phyloP scores from a whole-genome alignment of 2,113 vertebrate genomes.

The Sinocyclocheilus anshuiensis region DNA sequence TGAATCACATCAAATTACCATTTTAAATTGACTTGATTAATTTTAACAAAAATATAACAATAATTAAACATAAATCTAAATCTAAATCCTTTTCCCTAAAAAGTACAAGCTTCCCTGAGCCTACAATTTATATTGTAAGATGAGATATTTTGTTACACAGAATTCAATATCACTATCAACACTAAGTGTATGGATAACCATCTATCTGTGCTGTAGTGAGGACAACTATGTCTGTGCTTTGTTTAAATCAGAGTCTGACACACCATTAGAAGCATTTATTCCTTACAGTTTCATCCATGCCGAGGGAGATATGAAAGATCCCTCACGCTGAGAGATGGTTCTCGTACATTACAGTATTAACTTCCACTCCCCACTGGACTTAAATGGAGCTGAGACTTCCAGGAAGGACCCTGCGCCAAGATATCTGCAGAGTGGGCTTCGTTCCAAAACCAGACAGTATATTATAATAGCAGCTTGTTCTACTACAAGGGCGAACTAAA shows the following conservation, averaged over 20 bases:
- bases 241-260: background rate
- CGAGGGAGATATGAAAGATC: background rate
- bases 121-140: too few species aligned
- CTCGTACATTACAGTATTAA: conserved; percentile 65
- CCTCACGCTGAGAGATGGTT: conserved; percentile 46
- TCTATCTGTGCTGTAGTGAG: background rate
- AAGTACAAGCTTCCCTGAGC: too few species aligned
- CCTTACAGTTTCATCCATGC: conserved; percentile 12
- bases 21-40: background rate
- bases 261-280: background rate
- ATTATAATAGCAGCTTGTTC: conserved; percentile 52
- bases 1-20: background rate
- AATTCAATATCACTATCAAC: background rate
- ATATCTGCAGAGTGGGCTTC: conserved; percentile 57
- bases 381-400: conserved; percentile 66
- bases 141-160: background rate
- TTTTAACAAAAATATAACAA: background rate
- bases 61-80: too few species aligned
- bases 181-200: background rate
- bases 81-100: too few species aligned
- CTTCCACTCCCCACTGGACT: conserved; percentile 65
- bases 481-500: background rate
- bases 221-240: background rate
- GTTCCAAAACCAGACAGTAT: conserved; percentile 59
- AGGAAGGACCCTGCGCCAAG: conserved; percentile 61